Percentiles rank a stretch among this genome's conserved stretches.
Conservation (phyloP, 2,113 vertebrate genomes). For the Calidris pygmaea region DNA sequence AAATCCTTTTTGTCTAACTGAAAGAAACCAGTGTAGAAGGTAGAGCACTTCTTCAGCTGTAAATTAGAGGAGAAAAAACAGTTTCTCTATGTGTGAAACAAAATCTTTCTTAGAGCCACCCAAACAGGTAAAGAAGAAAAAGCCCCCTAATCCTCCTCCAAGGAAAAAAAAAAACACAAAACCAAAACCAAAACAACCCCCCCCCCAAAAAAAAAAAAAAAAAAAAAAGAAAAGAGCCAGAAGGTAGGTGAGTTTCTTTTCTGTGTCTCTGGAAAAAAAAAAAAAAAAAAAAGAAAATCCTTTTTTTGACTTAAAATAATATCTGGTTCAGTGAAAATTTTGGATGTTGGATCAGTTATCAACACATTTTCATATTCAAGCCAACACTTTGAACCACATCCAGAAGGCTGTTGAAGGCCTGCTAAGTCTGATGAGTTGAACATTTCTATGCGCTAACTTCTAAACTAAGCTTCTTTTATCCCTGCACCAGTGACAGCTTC, state of each 20-base stretch:
- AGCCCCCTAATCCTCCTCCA: rapidly evolving
- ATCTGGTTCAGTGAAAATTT: background rate
- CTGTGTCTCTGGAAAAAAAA: background rate
- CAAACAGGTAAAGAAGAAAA: background rate
- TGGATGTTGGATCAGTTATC: background rate
- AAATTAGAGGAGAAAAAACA: background rate
- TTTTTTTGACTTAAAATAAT: background rate
- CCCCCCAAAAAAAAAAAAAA: no score
- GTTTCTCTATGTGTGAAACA: background rate
- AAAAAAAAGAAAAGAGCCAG: background rate
- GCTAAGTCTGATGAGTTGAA: background rate
- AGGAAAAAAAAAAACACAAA: background rate
- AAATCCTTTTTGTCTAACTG: background rate
- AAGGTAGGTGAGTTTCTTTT: background rate
- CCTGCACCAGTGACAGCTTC: background rate
- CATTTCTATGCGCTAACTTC: background rate
- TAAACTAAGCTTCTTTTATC: background rate
- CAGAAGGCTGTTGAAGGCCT: background rate
- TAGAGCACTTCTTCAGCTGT: background rate
- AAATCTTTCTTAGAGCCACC: background rate
- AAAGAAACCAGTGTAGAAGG: background rate
- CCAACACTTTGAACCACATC: background rate
- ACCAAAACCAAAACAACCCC: background rate
- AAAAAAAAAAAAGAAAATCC: background rate
- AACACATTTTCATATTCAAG: background rate